Evolutionary conservation across 2,888 invertebrate genomes (phyloP), one percentile per base, ranked within the genome.

Genomic region (Tinea pellionella): DNA sequence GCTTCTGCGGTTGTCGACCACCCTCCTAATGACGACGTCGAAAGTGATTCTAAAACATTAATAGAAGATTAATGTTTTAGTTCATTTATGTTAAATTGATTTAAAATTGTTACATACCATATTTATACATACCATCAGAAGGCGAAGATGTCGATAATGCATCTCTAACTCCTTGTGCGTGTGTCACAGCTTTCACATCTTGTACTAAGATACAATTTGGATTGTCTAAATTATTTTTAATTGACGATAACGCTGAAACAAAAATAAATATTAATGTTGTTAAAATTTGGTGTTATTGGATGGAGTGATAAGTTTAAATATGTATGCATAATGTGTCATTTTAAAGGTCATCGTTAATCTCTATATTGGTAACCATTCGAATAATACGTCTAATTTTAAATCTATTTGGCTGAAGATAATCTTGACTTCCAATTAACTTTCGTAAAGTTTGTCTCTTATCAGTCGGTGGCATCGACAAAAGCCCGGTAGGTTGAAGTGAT

Each of bases 171-270:
- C 94, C 93, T 80, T 95, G 93, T 84, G 95, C 95, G 77, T 95
- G 94, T 71, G 95, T 94, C 70, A 95, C 93, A 72, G 94, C 94
- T 87, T 94, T 94, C 66, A 93, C 92, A 81, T 94, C 96, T 91
- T 95, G 95, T 77, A 95, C 95, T 84, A 95, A 89, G 80, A 95
- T 94, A 88, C 95, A 96, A 88, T 95, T 95, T 75, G 94, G 91
- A 86, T 93, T 92, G 89, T 95, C 95, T 90, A 94, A 92, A 87
- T 92, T 92, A 80, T 93, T 92, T 88, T 94, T 93, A 94, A 95
- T 95, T 78, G 95, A 95, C 89, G 93, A 95, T 88, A 95, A 93
- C 80, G 94, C 95, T 95, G 91, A 55, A 92, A 92, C 74, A 81
- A 80, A 72, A 64, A n/a, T n/a, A 69, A 65, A 67, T 65, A 51